These are phyloP conservation scores for Coreius guichenoti DNA, from an alignment of 2,797 vertebrate genomes.

Conservation along the genomic window DNA sequence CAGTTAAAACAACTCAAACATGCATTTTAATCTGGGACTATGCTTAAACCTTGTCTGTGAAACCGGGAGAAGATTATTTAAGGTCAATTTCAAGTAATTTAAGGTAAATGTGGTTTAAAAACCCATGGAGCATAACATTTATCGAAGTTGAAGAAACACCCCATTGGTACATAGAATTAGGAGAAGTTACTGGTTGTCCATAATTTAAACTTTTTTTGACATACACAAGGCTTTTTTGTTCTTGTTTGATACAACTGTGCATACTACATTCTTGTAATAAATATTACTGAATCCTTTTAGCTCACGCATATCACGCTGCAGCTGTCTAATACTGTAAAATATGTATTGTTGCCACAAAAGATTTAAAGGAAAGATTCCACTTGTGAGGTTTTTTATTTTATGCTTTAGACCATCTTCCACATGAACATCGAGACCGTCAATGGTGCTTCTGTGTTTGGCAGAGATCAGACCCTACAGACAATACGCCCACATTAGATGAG, in stretches of 20 bases:
- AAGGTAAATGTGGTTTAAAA: too few species aligned
- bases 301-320: background rate
- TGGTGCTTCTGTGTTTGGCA: conserved; percentile 19
- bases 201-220: too few species aligned
- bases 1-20: too few species aligned
- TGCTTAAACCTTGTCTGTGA: too few species aligned
- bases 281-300: background rate
- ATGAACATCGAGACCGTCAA: background rate
- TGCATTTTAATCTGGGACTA: too few species aligned
- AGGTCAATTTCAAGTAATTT: too few species aligned
- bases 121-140: too few species aligned
- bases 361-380: background rate
- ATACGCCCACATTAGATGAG: conserved; percentile 25
- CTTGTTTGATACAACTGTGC: background rate
- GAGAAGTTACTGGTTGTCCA: too few species aligned
- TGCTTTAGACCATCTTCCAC: background rate
- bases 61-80: too few species aligned
- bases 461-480: conserved; percentile 28
- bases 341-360: background rate
- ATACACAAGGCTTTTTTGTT: background rate
- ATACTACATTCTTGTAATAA: background rate
- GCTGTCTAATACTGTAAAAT: conserved; percentile 7
- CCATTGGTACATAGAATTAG: too few species aligned
- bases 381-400: background rate
- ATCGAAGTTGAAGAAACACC: too few species aligned